Evolutionary conservation across 1,140 invertebrate genomes (phyloP), one percentile per base, ranked within the genome.

Genomic region (Microplitis demolitor): DNA sequence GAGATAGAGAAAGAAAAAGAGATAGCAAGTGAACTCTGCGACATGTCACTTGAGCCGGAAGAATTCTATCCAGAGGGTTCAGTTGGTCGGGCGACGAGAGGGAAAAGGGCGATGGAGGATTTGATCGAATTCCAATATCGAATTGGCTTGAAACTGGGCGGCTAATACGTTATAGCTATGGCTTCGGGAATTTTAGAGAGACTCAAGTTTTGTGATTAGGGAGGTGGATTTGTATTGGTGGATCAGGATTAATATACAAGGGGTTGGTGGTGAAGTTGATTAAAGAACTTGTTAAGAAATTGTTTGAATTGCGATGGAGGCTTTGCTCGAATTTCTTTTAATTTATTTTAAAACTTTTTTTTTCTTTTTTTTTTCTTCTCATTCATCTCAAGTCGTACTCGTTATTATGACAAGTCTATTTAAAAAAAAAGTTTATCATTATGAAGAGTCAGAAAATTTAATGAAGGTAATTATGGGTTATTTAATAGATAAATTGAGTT

Each of bases 81-180:
- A 67, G 64, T 45, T 45, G 54, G 71, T 66, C n/a, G 33, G 35
- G 45, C 34, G 39, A 24, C 24, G 11, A 68, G 62, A 56, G 45
- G 60, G 45, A 71, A 70, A 58, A 61, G 45, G 58, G 62, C 68
- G 74, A 56, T 69, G 64, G 80, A 83, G 81, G 80, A 85, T 81
- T 84, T 82, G 83, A 86, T 86, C 82, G 84, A 83, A 86, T 85
- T 84, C 82, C 82, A 78, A 85, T 85, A 83, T 79, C 81, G 79
- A 85, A 83, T 85, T 84, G 82, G 82, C 80, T 67, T 64, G 31
- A 69, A 66, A 11, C 39, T 45, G 39, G 53, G 63, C 8, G 53
- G 61, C 50, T 61, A 54, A 63, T 71, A 66, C 33, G 13, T 24
- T 64, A 31, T 2, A 24, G 16, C 56, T 74, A 64, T 66, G 74